These are phyloP conservation scores for Dipus sagitta DNA, from an alignment of 2,797 vertebrate genomes.

Conservation along the genomic window DNA sequence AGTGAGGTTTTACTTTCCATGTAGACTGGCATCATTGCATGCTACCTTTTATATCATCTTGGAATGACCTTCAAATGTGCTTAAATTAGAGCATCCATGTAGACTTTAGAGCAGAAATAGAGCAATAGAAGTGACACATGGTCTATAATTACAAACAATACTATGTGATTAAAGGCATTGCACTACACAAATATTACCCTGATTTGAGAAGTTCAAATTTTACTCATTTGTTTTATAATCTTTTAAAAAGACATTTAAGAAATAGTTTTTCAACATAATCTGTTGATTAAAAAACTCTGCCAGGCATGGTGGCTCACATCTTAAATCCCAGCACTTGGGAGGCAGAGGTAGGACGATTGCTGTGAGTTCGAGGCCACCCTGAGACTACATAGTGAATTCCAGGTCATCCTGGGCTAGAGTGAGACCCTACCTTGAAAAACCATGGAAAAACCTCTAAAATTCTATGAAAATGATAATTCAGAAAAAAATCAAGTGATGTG, in stretches of 20 bases:
- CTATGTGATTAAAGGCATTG: neutral
- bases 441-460: slow-evolving; percentile 47
- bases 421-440: no score
- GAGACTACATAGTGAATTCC: no score
- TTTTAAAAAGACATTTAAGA: neutral
- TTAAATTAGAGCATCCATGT: neutral
- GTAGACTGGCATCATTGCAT: neutral
- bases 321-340: no score
- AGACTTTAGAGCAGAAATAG: neutral
- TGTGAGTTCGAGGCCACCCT: no score
- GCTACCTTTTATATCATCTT: slow-evolving; percentile 17
- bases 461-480: slow-evolving; percentile 17
- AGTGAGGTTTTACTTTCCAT: neutral
- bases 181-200: neutral
- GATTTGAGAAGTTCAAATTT: neutral
- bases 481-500: slow-evolving; percentile 49
- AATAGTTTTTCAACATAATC: slow-evolving; percentile 40
- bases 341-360: no score
- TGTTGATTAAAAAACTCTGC: slow-evolving; percentile 18
- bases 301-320: no score
- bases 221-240: neutral
- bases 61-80: neutral
- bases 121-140: neutral
- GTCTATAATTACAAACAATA: neutral
- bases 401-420: no score